Conservation (phyloP, 2,888 invertebrate genomes). For the Sarcophaga variegata region DNA sequence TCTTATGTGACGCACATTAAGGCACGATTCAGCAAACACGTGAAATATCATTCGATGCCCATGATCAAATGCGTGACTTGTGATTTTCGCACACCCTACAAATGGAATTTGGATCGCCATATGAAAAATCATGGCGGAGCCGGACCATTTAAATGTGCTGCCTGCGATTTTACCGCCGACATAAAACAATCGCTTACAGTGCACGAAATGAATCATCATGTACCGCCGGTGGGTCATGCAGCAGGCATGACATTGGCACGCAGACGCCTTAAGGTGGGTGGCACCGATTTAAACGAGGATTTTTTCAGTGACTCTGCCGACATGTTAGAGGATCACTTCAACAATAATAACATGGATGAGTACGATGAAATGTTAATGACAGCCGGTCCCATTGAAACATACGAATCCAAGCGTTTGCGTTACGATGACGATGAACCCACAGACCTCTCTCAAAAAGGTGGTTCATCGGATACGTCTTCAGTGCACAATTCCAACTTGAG, state of each 20-base stretch:
- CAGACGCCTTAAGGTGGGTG: slow-evolving; percentile 89
- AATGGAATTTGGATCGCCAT: slow-evolving; percentile 96
- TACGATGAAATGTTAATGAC: slow-evolving; percentile 76
- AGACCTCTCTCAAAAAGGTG: slow-evolving; percentile 81
- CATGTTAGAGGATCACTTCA: slow-evolving; percentile 79
- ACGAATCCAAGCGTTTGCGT: slow-evolving; percentile 77
- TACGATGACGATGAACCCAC: slow-evolving; percentile 80
- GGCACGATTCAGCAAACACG: slow-evolving; percentile 94
- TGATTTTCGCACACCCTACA: slow-evolving; percentile 95
- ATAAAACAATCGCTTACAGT: slow-evolving; percentile 95
- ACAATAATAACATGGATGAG: slow-evolving; percentile 79
- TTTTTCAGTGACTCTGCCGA: slow-evolving; percentile 80
- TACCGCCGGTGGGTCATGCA: slow-evolving; percentile 88
- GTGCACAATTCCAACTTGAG: slow-evolving; percentile 71
- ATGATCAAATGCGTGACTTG: slow-evolving; percentile 97
- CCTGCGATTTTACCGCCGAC: slow-evolving; percentile 95
- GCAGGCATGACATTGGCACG: slow-evolving; percentile 83
- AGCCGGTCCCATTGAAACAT: slow-evolving; percentile 51
- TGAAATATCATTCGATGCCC: slow-evolving; percentile 96
- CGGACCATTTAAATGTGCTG: slow-evolving; percentile 92
- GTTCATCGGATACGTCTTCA: slow-evolving; percentile 79
- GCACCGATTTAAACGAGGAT: slow-evolving; percentile 83
- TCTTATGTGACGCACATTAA: slow-evolving; percentile 95
- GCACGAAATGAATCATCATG: slow-evolving; percentile 95
- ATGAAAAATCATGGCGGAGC: slow-evolving; percentile 94